These are phyloP conservation scores for Leptinotarsa defecta DNA, from an alignment of 1,140 invertebrate genomes.

Conservation along the genomic window DNA sequence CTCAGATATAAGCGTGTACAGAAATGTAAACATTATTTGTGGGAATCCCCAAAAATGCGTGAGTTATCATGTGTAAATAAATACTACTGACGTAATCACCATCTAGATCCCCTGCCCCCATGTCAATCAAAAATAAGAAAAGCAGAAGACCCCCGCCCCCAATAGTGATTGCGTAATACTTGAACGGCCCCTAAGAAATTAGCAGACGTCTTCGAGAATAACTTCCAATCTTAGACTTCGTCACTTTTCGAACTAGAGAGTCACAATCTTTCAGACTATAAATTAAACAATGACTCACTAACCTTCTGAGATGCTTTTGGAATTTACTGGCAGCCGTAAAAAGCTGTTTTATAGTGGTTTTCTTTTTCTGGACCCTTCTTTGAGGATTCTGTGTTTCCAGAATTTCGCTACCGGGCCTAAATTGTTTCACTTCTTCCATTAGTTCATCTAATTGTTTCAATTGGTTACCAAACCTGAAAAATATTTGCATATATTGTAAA, in stretches of 20 bases:
- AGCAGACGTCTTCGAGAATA: no score
- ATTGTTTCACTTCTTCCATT: conserved; percentile 70
- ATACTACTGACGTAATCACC: no score
- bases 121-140: no score
- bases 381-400: conserved; percentile 65
- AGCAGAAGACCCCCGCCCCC: no score
- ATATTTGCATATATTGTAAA: background rate
- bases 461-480: conserved; percentile 65
- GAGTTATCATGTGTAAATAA: no score
- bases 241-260: background rate
- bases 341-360: conserved; percentile 90
- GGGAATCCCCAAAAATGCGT: no score
- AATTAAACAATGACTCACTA: conserved; percentile 23
- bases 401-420: conserved; percentile 65
- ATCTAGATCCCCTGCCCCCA: no score
- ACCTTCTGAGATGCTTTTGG: conserved; percentile 89
- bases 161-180: no score
- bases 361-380: conserved; percentile 75
- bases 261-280: background rate
- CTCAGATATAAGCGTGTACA: no score
- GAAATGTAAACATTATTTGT: no score
- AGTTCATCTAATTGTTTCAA: conserved; percentile 75
- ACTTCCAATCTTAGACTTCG: no score
- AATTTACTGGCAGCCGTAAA: conserved; percentile 95
- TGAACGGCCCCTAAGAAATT: no score